Evolutionary conservation across 2,888 invertebrate genomes (phyloP), one percentile per base, ranked within the genome.

Genomic region (Andrena hattorfiana): DNA sequence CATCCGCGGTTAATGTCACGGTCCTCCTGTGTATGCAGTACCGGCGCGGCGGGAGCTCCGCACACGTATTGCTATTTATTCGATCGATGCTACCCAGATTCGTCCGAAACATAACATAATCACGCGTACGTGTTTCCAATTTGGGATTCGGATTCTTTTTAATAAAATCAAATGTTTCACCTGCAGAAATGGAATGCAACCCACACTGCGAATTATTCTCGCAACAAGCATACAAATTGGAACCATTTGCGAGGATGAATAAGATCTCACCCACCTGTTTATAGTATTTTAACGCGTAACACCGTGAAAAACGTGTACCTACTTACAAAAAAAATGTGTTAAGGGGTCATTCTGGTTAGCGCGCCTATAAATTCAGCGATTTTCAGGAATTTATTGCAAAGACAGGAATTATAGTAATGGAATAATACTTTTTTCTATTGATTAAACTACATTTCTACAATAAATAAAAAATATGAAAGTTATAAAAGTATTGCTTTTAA

Each of bases 1-100:
- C 84, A 83, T 77, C 73, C 78, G 74, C 81, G 81, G 85, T 85
- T 89, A 89, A 88, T 88, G 81, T 85, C 79, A 81, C 77, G 81
- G 76, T 81, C 56, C 73, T 70, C 71, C 49, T 62, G 56, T 70
- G 35, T 71, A 74, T 13, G 76, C 62, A 62, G 81, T 64, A 60
- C 56, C 59, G 60, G 48, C 62, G 35, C 28, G 62, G 48, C 26
- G 16, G 49, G 54, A 28, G 49, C 62, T 35, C 16, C 28, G 59
- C 60, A 59, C 77, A 72, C 66, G 73, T 77, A 88, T 66, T 77
- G 30, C 66, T 81, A 56, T 77, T 86, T 83, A 77, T 75, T 56
- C 69, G 82, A 85, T 88, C 86, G 80, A 85, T 87, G 69, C 13
- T 28, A 16, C 48, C 64, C 8, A 32, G 26, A 78, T 69, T 71